Base-by-base conservation (phyloP, 2,888 invertebrate species). In the Spilosoma lubricipeda region DNA sequence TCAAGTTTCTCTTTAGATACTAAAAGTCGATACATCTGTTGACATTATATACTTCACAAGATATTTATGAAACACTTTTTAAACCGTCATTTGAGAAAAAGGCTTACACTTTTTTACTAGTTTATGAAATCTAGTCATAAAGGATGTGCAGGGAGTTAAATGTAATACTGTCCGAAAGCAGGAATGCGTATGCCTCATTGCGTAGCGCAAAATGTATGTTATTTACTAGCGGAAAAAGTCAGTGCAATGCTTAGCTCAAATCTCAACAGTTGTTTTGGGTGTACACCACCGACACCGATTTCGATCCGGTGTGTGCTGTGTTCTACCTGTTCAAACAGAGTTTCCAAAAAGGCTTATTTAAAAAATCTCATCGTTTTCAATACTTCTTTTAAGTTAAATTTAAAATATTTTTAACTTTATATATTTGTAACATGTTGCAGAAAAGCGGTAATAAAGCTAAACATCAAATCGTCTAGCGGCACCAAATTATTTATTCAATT, bases 11-110 rank as follows among this genome's bases (percentile, higher is more conserved):
- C 27, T 71, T 67, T 64, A 48, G 20, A 52, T 64, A 45, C 18
- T 13, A 45, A 33, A 70, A 63, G 63, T 33, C 67, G 70, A 74
- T 78, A 74, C 45, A 59, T 23, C 7, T 59, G 52, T 59, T 27
- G 59, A 27, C 27, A 27, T 23, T 45, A 56, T 9, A 11, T 59
- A 27, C 18, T 30, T 18, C 30, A 63, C 15, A 59, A 36, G 36
- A 52, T 36, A 69, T 33, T 56, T 23, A 69, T 3, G 15, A 42
- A n/a, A 39, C 5, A 30, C 9, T 66, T 27, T n/a, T 23, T 15
- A 66, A 66, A 66, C 3, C 3, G 39, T 36, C 36, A 4, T 65
- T 4, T 66, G 39, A 36, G 39, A 23, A 66, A 36, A 23, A 66
- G 39, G 23, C 7, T 39, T 23, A n/a, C 20, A 66, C n/a, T 66